phyloP scores from a whole-genome alignment of 2,113 vertebrate species.

The Tachycineta bicolor region DNA sequence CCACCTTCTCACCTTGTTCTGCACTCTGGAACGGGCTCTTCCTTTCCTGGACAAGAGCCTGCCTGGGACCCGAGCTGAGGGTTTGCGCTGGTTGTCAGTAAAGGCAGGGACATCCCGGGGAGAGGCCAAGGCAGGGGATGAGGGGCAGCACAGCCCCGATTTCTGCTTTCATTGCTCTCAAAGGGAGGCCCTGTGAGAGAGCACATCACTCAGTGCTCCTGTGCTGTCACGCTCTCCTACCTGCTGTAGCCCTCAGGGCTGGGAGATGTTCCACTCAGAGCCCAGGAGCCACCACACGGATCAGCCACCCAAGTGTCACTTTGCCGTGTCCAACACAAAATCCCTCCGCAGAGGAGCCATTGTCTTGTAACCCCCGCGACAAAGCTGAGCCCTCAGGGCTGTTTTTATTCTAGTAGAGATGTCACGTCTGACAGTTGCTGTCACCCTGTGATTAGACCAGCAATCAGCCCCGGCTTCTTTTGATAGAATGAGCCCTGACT shows the following conservation, averaged over 20 bases:
- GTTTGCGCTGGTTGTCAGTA: background rate
- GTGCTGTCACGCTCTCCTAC: background rate
- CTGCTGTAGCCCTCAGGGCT: background rate
- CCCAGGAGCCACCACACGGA: background rate
- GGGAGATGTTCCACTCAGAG: background rate
- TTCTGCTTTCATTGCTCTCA: background rate
- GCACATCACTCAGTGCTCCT: background rate
- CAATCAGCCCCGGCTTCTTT: slow-evolving; percentile 70
- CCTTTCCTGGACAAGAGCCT: background rate
- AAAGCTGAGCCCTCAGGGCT: background rate
- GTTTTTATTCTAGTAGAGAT: slow-evolving; percentile 62
- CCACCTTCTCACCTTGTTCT: background rate
- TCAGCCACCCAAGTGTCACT: background rate
- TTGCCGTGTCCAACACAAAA: background rate
- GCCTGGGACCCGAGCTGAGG: background rate
- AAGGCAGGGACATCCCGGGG: background rate
- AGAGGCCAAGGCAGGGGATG: background rate
- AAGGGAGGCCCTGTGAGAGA: fast-evolving
- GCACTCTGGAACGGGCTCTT: background rate
- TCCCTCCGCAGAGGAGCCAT: background rate
- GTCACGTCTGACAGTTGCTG: slow-evolving; percentile 50
- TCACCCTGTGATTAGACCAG: slow-evolving; percentile 73
- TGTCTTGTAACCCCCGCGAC: background rate
- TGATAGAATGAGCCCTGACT: slow-evolving; percentile 71
- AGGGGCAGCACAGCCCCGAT: background rate